Conservation (phyloP, 2,113 vertebrate genomes). For the Nansenia antarctica region DNA sequence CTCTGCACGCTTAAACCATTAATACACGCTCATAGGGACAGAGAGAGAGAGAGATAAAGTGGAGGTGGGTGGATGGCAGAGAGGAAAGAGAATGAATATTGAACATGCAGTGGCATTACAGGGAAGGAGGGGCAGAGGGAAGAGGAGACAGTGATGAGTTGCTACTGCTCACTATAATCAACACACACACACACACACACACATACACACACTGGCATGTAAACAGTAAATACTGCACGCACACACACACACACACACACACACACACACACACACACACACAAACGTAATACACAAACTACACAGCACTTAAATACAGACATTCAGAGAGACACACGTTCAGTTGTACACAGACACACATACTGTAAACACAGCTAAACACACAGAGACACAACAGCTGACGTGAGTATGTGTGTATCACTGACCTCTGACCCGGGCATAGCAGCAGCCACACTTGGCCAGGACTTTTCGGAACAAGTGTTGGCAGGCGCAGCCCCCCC, state of each 20-base stretch:
- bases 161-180: slow-evolving; percentile 10
- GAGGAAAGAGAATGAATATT: background rate
- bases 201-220: background rate
- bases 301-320: background rate
- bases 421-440: slow-evolving; percentile 90
- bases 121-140: background rate
- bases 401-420: slow-evolving; percentile 38
- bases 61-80: slow-evolving; percentile 48
- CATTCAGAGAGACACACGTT: background rate
- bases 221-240: background rate
- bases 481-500: slow-evolving; percentile 89
- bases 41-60: slow-evolving; percentile 50
- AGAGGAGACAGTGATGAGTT: background rate
- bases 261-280: background rate
- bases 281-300: no score
- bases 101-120: slow-evolving; percentile 1
- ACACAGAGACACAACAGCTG: background rate
- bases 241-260: background rate
- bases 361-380: background rate
- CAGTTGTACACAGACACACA: background rate
- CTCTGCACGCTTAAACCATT: slow-evolving; percentile 35
- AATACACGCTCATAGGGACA: slow-evolving; percentile 34
- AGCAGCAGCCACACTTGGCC: slow-evolving; percentile 92
- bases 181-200: background rate
- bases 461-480: slow-evolving; percentile 94